Conservation (phyloP, 2,113 vertebrate species). For the Protomyctophum bolini region DNA sequence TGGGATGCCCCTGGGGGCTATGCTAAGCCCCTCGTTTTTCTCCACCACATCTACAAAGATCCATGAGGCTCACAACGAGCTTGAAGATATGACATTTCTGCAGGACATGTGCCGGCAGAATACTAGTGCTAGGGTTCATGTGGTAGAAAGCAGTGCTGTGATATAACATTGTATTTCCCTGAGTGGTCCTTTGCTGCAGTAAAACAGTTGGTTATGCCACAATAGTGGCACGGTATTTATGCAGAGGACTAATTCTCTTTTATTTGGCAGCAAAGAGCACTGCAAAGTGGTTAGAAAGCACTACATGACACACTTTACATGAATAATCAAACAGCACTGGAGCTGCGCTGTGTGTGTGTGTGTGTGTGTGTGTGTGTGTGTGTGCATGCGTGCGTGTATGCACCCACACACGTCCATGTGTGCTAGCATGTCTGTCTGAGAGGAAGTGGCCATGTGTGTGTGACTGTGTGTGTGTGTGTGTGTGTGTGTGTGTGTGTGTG, state of each 20-base stretch:
- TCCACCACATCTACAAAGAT: no score
- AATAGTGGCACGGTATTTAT: neutral
- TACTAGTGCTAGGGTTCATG: no score
- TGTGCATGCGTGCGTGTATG: neutral
- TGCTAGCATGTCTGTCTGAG: conserved; percentile 23
- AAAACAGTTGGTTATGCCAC: neutral
- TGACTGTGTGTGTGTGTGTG: neutral
- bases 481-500: conserved; percentile 19
- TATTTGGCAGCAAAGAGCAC: conserved; percentile 43
- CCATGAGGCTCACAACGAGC: no score
- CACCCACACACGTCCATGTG: conserved; percentile 35
- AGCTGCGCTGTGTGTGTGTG: neutral
- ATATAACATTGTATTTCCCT: neutral
- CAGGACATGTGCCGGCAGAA: no score
- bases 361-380: conserved; percentile 1
- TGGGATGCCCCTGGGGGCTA: no score
- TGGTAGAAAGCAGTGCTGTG: no score
- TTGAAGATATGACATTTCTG: no score
- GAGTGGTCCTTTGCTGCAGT: neutral
- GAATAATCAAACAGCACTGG: conserved; percentile 10
- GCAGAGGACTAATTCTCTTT: conserved; percentile 19
- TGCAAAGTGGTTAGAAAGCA: conserved; percentile 48
- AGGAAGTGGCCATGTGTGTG: neutral
- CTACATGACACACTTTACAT: conserved; percentile 35
- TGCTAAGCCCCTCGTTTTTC: no score